Percentiles rank a stretch among this genome's conserved stretches.
These are phyloP conservation scores for Centruroides sculpturatus DNA, from an alignment of 1,140 invertebrate species.

Conservation along the genomic window DNA sequence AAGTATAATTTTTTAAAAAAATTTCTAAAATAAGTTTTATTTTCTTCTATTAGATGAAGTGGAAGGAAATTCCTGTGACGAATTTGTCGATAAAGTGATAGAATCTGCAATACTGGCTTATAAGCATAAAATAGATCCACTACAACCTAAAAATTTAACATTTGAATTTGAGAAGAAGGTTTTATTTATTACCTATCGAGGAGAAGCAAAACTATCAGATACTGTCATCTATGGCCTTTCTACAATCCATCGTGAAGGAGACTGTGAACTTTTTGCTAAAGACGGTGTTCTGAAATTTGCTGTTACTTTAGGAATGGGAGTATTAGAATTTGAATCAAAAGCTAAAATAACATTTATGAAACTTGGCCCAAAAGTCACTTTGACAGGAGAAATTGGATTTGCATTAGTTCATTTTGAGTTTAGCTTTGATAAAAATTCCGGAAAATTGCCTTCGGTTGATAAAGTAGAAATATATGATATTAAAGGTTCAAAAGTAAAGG, in stretches of 20 bases:
- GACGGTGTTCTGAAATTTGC: slow-evolving; percentile 3
- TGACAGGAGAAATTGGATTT: slow-evolving; percentile 4
- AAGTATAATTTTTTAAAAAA: no score
- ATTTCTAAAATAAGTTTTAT: no score
- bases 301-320: slow-evolving; percentile 5
- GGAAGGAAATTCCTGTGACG: neutral
- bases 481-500: slow-evolving; percentile 9
- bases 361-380: slow-evolving; percentile 5
- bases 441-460: slow-evolving; percentile 4
- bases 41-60: no score
- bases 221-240: slow-evolving; percentile 5
- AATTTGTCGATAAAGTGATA: slow-evolving; percentile 8
- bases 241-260: slow-evolving; percentile 6
- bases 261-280: slow-evolving; percentile 6
- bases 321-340: slow-evolving; percentile 5
- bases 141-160: neutral
- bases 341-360: slow-evolving; percentile 11
- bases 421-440: neutral
- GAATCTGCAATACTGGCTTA: slow-evolving; percentile 5
- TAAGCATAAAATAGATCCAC: slow-evolving; percentile 7
- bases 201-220: slow-evolving; percentile 10
- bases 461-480: slow-evolving; percentile 10
- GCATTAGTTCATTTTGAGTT: slow-evolving; percentile 6
- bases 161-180: slow-evolving; percentile 7
- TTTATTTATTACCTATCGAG: slow-evolving; percentile 4